Evolutionary conservation across 23 tunicate genomes (phyloP).

Genomic region (Phallusia fumigata): DNA sequence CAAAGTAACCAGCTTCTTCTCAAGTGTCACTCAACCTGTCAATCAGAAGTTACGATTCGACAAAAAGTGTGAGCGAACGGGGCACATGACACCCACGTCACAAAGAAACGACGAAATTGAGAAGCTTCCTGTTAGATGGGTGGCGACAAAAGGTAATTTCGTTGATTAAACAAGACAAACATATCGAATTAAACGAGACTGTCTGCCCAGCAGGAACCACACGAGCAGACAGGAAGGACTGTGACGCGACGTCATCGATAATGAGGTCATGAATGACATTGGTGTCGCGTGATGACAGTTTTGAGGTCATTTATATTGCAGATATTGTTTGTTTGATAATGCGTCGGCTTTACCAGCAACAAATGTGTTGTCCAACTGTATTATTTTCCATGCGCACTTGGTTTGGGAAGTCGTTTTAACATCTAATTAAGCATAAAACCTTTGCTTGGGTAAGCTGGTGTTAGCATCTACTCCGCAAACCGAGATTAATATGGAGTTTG

Average conservation of each 20-base stretch:
- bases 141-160: slow-evolving; percentile 8
- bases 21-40: neutral
- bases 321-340: too few relatives aligned
- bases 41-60: neutral
- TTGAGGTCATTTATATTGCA: too few relatives aligned
- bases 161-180: slow-evolving; percentile 1
- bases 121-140: neutral
- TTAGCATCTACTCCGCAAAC: too few relatives aligned
- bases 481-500: too few relatives aligned
- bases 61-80: neutral
- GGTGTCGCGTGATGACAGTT: too few relatives aligned
- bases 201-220: neutral
- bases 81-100: slow-evolving; percentile 1
- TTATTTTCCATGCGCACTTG: too few relatives aligned
- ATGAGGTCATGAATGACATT: neutral
- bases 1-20: too few relatives aligned
- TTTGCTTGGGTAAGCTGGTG: too few relatives aligned
- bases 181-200: slow-evolving; percentile 9
- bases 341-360: too few relatives aligned
- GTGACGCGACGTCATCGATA: neutral
- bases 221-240: neutral
- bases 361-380: too few relatives aligned
- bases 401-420: too few relatives aligned
- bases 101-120: neutral
- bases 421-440: too few relatives aligned